These are phyloP conservation scores for Diadegma fenestrale DNA, from an alignment of 2,888 invertebrate genomes.

Conservation along the genomic window DNA sequence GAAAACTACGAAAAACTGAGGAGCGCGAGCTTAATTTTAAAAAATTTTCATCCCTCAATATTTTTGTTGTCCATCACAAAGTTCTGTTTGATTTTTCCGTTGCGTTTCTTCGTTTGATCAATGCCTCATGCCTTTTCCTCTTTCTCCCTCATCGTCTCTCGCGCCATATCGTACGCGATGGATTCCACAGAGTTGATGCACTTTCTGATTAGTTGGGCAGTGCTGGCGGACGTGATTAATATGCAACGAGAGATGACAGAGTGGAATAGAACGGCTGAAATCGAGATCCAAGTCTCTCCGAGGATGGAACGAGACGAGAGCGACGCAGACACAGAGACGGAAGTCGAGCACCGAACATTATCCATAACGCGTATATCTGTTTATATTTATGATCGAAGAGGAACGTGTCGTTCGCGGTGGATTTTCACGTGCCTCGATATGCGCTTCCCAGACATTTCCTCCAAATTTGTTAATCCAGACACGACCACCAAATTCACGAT, in stretches of 20 bases:
- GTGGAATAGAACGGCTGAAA: constrained; percentile 37
- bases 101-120: constrained; percentile 78
- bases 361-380: not conserved
- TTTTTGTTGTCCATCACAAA: constrained; percentile 15
- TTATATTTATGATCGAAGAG: constrained; percentile 12
- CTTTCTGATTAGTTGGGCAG: constrained; percentile 61
- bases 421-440: constrained; percentile 17
- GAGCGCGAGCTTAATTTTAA: not conserved
- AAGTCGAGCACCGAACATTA: not conserved
- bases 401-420: not conserved
- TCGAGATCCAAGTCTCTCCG: constrained; percentile 15
- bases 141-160: constrained; percentile 56
- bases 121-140: constrained; percentile 67
- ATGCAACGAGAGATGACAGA: constrained; percentile 77
- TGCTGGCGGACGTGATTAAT: constrained; percentile 78
- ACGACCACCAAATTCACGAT: not conserved
- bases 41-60: constrained; percentile 22
- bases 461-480: not conserved
- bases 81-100: constrained; percentile 65
- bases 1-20: constrained; percentile 30
- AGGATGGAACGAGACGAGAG: constrained; percentile 7
- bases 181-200: constrained; percentile 50
- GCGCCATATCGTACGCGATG: constrained; percentile 43
- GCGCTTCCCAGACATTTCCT: not conserved
- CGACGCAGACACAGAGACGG: constrained; percentile 7